Base-by-base conservation (phyloP, 2,888 invertebrate species). In the Lasioglossum morio region DNA sequence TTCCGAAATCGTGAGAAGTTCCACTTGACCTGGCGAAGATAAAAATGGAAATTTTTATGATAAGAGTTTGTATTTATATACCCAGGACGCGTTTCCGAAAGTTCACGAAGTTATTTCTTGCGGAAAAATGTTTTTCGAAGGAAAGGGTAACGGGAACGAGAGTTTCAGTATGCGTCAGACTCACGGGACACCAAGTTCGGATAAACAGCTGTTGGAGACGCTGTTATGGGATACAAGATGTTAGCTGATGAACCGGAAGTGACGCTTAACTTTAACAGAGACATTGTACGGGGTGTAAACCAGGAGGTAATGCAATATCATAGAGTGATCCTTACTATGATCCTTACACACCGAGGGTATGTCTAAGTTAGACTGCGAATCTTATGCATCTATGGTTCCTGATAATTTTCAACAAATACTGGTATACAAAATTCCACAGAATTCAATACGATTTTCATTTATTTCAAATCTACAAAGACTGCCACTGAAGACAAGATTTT, bases 141-240 rank as follows among this genome's bases (percentile, higher is more conserved):
- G 34, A 23, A 69, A 69, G 34, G 8, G 19, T 69, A 19, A 30
- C 12, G 23, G 37, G 23, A 37, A 16, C 37, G 66, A 69, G 66
- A 10, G 66, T 66, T 66, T 66, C 19, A 66, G 19, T 37, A 12
- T 37, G 37, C 10, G 19, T 1, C 12, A 34, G 37, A 4, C 37
- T 23, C 37, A 10, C 10, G 69, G 23, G 69, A 37, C 37, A 8
- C 23, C 23, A 23, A 37, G 69, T 69, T 69, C 4, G 37, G 69
- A 69, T 69, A 69, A 69, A 69, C 69, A 37, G 69, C 69, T 69
- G 69, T 23, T 37, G 69, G 37, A 69, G 69, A 37, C 37, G 34
- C 34, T 37, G 37, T 37, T 69, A 69, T 37, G 34, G 69, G 69
- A 37, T 37, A 69, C 23, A 37, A 37, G 37, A 69, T 69, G 69